Evolutionary conservation across 2,113 vertebrate genomes (phyloP), one percentile per base, ranked within the genome.

Genomic region (Zosterops hypoxanthus): DNA sequence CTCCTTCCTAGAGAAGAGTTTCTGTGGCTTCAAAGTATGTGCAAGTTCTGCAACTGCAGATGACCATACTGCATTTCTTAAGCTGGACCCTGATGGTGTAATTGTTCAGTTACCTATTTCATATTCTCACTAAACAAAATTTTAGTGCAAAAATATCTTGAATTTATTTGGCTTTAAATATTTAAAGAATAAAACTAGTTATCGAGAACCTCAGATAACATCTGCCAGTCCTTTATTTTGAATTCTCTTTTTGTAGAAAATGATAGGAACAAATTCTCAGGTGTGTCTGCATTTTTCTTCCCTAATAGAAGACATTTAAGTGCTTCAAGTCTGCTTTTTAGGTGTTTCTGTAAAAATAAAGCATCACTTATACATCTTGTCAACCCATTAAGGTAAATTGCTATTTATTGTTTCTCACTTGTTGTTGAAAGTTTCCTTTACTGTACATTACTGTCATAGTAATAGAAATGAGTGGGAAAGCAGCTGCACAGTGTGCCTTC

Each of bases 61-160:
- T n/a, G 22, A 18, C 49, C 1, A 1, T 63, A 5, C 8, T 39
- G 0, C 8, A 2, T 63, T 86, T 87, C 29, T n/a, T 29, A 46
- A 64, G 18, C 33, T 66, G 39, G 19, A 53, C 3, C 3, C 20
- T 49, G 20, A 17, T 31, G 24, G 5, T 80, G 6, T 72, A 31
- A 22, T 82, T 65, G 21, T 68, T 79, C 25, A 20, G 3, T 72
- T 90, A 19, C n/a, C 31, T 76, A 1, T 53, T 79, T n/a, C 28
- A 6, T 65, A n/a, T 79, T 83, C 28, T 55, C 34, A 84, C 36
- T 56, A 44, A 50, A 46, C 33, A 64, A 34, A 71, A 64, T 64
- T 68, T 42, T 41, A 14, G 31, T 53, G 22, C 26, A 64, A 68
- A 65, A 79, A 5, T 36, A 41, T 44, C 29, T 90, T 70, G 18